Conservation (phyloP, 2,888 invertebrate genomes). For the Cremastobaeus sp. region DNA sequence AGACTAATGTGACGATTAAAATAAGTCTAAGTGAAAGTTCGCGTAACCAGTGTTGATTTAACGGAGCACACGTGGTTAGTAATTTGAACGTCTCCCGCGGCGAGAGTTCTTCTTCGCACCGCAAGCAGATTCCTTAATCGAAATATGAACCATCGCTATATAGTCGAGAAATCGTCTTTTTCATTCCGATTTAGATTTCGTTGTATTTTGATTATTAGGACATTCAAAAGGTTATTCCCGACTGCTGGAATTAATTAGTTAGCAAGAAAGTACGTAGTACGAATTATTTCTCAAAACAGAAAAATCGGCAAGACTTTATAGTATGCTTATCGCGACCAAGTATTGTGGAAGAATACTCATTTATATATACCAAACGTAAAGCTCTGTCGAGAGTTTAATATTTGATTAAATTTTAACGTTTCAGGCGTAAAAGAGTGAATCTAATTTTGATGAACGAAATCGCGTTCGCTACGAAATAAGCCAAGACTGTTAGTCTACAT, state of each 20-base stretch:
- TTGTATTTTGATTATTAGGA: too few species aligned
- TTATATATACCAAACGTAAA: too few species aligned
- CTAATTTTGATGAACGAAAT: conserved; percentile 19
- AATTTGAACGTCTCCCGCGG: conserved; percentile 56
- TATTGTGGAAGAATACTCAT: too few species aligned
- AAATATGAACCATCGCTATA: conserved; percentile 34
- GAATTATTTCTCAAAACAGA: too few species aligned
- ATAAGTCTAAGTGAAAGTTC: conserved; percentile 43
- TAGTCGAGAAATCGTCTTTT: too few species aligned
- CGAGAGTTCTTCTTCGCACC: conserved; percentile 45
- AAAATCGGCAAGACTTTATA: too few species aligned
- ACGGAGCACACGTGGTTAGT: conserved; percentile 47
- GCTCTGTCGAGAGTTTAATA: too few species aligned
- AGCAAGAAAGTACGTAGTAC: too few species aligned
- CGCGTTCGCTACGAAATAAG: conserved; percentile 23
- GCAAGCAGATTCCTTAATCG: conserved; percentile 41
- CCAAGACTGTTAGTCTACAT: conserved; percentile 17
- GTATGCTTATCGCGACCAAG: too few species aligned
- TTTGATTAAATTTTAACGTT: neutral
- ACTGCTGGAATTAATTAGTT: too few species aligned
- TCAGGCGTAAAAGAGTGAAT: conserved; percentile 2
- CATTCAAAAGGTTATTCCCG: too few species aligned
- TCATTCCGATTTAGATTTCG: too few species aligned
- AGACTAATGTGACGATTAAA: conserved; percentile 39
- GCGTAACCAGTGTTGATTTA: conserved; percentile 50